Evolutionary conservation across 2,113 vertebrate species (phyloP), one percentile per base, ranked within the genome.

Genomic region (Austrofundulus limnaeus): DNA sequence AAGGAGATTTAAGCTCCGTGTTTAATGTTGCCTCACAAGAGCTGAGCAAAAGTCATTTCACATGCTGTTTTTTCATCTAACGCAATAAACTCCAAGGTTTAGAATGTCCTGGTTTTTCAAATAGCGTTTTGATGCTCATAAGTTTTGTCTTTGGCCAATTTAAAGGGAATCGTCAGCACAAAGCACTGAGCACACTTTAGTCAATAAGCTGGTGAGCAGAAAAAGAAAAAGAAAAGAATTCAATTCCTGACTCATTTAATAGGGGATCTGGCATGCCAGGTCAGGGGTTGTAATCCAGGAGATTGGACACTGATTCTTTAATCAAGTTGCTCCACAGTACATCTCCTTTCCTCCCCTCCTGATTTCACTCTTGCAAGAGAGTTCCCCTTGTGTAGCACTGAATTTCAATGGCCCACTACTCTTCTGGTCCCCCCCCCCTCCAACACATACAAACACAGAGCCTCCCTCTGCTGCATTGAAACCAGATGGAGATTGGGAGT

Each of bases 281-380:
- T 89, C 86, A 84, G 49, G 20, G 59, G 81, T 73, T 83, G 80
- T 80, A 85, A 89, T 87, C 87, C 87, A 73, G 61, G 64, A 88
- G 82, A 88, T 83, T 86, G 87, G 59, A 85, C 72, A 74, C 75
- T 80, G 85, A 85, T 88, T 89, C 74, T 66, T 66, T 90, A 85
- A 90, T 85, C 65, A 64, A 85, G 82, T 77, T 63, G 62, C 57
- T 70, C 58, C 55, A 81, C 55, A 67, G 75, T 81, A 71, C 66
- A 83, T 82, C 78, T 77, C 61, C 43, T 62, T n/a, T 77, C 55
- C 43, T 52, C 66, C 39, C 28, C 48, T 75, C 52, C 57, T 6
- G 34, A 64, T 75, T 67, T 74, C 11, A 6, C 61, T 67, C 56
- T 38, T 69, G 59, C 60, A 64, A 75, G 67, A 85, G 56, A 46